These are phyloP conservation scores for Pteruthius melanotis DNA, from an alignment of 2,113 vertebrate species.

Conservation along the genomic window DNA sequence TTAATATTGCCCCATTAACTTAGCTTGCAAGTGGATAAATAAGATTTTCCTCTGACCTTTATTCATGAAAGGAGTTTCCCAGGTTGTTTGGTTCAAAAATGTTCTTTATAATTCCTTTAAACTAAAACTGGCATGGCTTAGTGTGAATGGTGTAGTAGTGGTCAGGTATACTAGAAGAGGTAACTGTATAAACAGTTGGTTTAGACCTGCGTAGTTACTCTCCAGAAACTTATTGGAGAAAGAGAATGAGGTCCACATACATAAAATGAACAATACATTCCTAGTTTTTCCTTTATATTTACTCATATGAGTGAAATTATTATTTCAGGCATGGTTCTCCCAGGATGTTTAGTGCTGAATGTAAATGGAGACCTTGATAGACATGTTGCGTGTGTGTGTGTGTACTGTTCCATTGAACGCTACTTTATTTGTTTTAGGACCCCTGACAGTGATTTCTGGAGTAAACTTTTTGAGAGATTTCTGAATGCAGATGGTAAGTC, in stretches of 20 bases:
- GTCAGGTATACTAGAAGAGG: not conserved
- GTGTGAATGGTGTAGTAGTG: not conserved
- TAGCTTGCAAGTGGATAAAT: not conserved
- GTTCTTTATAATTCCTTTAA: not conserved
- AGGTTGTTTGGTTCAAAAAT: not conserved
- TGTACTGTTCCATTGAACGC: constrained; percentile 1
- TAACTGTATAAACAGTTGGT: not conserved
- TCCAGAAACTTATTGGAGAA: not conserved
- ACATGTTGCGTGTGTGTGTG: not conserved
- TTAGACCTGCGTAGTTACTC: not conserved
- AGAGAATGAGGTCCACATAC: no score
- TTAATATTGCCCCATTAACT: not conserved
- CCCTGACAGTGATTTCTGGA: constrained; percentile 70
- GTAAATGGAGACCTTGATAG: not conserved
- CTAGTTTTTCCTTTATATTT: not conserved
- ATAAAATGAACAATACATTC: not conserved
- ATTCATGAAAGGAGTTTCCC: not conserved
- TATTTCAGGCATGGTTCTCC: not conserved
- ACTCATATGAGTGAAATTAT: not conserved
- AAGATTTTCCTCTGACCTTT: not conserved
- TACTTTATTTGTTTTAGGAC: constrained; percentile 64
- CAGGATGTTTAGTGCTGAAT: not conserved
- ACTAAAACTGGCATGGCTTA: not conserved
- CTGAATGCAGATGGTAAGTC: constrained; percentile 72
- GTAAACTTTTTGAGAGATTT: constrained; percentile 73